Percentiles rank a stretch among this genome's conserved stretches.
phyloP scores from a whole-genome alignment of 30 jellyfish, hydroid and myxozoan genomes.

The Aurelia sp. region DNA sequence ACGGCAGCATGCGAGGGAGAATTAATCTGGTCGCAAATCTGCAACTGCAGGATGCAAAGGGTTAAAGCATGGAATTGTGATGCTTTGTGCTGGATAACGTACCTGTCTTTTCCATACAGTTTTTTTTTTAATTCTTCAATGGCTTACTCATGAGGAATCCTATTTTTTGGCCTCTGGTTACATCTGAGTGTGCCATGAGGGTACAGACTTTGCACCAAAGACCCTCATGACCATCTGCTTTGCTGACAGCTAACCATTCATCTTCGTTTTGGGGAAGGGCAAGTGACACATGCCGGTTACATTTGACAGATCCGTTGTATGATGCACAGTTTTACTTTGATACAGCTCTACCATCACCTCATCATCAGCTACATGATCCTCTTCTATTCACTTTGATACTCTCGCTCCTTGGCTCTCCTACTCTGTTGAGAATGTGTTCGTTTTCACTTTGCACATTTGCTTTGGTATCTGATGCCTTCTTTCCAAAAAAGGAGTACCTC shows the following conservation, averaged over 20 bases:
- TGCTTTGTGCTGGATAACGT: background rate
- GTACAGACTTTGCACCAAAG: constrained; percentile 26
- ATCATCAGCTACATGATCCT: constrained; percentile 12
- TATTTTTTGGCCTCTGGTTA: constrained; percentile 27
- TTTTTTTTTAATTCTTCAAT: constrained; percentile 25
- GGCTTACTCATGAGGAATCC: constrained; percentile 20
- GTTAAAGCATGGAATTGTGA: background rate
- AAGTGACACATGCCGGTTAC: too few species aligned
- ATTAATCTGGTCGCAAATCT: too few species aligned
- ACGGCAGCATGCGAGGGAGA: too few species aligned
- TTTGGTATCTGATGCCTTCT: background rate
- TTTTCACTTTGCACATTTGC: constrained; percentile 35
- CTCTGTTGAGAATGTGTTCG: background rate
- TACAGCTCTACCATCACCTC: constrained; percentile 19
- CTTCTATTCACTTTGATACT: background rate
- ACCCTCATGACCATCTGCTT: constrained; percentile 15
- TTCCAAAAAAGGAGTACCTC: constrained; percentile 10
- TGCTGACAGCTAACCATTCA: constrained; percentile 20
- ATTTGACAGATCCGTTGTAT: constrained; percentile 17
- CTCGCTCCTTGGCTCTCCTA: constrained; percentile 24
- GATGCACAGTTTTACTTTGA: background rate
- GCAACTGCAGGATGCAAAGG: too few species aligned
- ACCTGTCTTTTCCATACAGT: background rate
- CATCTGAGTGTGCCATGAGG: constrained; percentile 16
- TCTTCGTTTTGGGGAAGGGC: too few species aligned